These are phyloP conservation scores for Colletes gigas DNA, from an alignment of 1,140 invertebrate species.

Conservation along the genomic window DNA sequence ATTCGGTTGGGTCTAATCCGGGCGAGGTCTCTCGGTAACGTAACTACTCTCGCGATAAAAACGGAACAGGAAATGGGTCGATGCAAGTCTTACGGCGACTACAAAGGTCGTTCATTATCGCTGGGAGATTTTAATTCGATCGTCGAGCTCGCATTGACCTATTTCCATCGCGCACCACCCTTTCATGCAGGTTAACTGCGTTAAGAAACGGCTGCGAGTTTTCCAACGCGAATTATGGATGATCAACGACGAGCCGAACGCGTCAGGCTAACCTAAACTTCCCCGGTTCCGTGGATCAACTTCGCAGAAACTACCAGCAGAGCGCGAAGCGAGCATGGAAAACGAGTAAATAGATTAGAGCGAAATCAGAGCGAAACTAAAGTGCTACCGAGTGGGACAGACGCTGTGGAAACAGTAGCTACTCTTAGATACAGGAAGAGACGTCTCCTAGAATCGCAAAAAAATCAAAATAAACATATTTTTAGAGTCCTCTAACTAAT, in stretches of 20 bases:
- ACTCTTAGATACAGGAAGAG: not conserved
- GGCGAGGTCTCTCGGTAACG: not conserved
- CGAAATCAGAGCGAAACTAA: not conserved
- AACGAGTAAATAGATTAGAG: constrained; percentile 9
- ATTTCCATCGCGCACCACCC: not conserved
- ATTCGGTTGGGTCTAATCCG: no score
- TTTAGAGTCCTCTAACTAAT: no score
- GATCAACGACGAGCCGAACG: not conserved
- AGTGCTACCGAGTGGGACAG: not conserved
- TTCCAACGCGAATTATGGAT: not conserved
- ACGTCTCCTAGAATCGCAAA: not conserved
- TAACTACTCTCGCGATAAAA: not conserved
- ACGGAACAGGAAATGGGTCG: constrained; percentile 18
- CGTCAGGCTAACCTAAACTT: not conserved
- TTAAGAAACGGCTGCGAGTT: not conserved
- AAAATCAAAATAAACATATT: no score
- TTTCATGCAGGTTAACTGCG: constrained; percentile 16
- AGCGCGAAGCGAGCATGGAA: not conserved
- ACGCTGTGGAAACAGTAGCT: not conserved
- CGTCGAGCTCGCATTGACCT: constrained; percentile 8
- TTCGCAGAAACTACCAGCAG: not conserved
- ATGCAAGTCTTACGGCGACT: not conserved
- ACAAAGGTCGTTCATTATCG: constrained; percentile 34
- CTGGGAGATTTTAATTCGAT: constrained; percentile 29
- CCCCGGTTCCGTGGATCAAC: not conserved